Evolutionary conservation across 2,797 vertebrate species (phyloP).

Genomic region (Australoheros facetus): DNA sequence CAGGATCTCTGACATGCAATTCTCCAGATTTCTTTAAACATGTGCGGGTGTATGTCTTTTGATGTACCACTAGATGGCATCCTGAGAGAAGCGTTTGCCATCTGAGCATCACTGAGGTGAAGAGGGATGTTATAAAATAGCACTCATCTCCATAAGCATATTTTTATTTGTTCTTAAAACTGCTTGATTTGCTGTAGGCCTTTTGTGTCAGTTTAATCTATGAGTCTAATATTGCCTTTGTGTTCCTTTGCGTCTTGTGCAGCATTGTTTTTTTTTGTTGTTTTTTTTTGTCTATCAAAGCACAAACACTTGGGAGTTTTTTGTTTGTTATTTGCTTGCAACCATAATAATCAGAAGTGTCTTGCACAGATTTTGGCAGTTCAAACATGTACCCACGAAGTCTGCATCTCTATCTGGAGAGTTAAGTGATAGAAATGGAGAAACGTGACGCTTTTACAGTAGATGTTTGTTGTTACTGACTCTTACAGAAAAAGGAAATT

Average conservation of each 20-base stretch:
- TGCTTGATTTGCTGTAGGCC: background rate
- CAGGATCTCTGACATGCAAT: background rate
- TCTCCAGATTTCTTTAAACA: background rate
- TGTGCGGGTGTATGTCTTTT: background rate
- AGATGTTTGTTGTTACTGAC: background rate
- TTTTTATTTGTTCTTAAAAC: constrained; percentile 15
- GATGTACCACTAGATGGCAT: constrained; percentile 76
- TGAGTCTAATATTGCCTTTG: constrained; percentile 12
- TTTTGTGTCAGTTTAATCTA: constrained; percentile 7
- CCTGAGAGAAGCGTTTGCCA: constrained; percentile 56
- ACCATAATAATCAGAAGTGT: background rate
- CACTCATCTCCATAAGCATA: constrained; percentile 3
- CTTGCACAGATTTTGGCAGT: background rate
- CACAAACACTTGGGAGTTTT: constrained; percentile 1
- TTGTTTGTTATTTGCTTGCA: background rate
- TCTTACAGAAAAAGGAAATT: background rate
- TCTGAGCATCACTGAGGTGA: background rate
- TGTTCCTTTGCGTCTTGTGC: background rate
- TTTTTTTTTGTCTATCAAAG: background rate
- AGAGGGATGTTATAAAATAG: constrained; percentile 20
- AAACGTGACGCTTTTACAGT: background rate
- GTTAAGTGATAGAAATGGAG: constrained; percentile 3
- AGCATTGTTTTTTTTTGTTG: background rate
- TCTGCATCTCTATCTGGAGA: background rate
- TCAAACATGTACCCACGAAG: background rate